Evolutionary conservation across 92 coral and sea anemone species (phyloP).

Genomic region (Zoanthus sociatus): DNA sequence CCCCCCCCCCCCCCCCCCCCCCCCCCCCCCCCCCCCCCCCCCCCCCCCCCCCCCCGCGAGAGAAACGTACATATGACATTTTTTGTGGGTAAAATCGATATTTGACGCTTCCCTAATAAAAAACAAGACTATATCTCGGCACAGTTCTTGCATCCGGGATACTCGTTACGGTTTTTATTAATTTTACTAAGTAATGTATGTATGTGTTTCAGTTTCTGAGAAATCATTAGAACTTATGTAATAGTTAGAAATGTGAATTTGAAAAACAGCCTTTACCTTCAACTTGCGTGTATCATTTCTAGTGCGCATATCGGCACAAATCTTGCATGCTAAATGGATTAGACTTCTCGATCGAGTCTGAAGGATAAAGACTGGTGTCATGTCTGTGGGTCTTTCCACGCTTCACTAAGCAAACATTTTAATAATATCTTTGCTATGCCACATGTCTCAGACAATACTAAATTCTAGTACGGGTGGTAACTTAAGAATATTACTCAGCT

Average conservation of each 20-base stretch:
- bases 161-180: too few relatives aligned
- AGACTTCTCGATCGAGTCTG: background rate
- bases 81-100: too few relatives aligned
- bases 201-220: too few relatives aligned
- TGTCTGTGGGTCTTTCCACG: background rate
- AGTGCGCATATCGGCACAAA: background rate
- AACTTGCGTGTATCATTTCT: background rate
- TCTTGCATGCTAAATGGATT: background rate
- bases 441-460: conserved; percentile 17
- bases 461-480: background rate
- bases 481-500: background rate
- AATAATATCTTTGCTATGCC: background rate
- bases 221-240: too few relatives aligned
- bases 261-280: background rate
- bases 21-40: too few relatives aligned
- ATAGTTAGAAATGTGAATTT: background rate
- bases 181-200: too few relatives aligned
- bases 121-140: too few relatives aligned
- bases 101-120: too few relatives aligned
- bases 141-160: too few relatives aligned
- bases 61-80: too few relatives aligned
- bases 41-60: too few relatives aligned
- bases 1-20: too few relatives aligned
- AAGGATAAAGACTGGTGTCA: background rate
- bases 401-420: background rate